These are phyloP conservation scores for Congeria kusceri DNA, from an alignment of 2,888 invertebrate species.

Conservation along the genomic window DNA sequence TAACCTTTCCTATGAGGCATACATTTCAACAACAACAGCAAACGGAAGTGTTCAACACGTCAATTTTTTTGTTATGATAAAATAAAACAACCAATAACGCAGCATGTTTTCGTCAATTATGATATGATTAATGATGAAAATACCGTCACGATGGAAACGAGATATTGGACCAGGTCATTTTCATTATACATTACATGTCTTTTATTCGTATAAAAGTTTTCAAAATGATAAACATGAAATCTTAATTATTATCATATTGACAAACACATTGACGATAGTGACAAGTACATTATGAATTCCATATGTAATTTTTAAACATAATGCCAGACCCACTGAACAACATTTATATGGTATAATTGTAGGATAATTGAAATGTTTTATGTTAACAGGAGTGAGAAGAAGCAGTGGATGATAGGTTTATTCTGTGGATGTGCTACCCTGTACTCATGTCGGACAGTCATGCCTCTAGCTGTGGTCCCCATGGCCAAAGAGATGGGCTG, in stretches of 20 bases:
- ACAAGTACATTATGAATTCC: too few relatives aligned
- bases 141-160: slow-evolving; percentile 57
- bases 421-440: slow-evolving; percentile 89
- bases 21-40: slow-evolving; percentile 45
- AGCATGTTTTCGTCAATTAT: neutral
- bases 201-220: too few relatives aligned
- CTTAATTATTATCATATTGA: too few relatives aligned
- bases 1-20: too few relatives aligned
- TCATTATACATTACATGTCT: too few relatives aligned
- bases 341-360: too few relatives aligned
- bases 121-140: slow-evolving; percentile 44
- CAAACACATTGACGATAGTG: too few relatives aligned
- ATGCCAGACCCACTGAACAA: too few relatives aligned
- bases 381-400: slow-evolving; percentile 78
- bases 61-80: slow-evolving; percentile 27
- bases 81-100: too few relatives aligned
- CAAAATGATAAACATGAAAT: too few relatives aligned
- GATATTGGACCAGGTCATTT: slow-evolving; percentile 75
- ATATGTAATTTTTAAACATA: too few relatives aligned
- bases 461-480: slow-evolving; percentile 89
- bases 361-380: too few relatives aligned
- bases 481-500: slow-evolving; percentile 89
- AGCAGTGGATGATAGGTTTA: slow-evolving; percentile 84
- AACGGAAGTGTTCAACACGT: slow-evolving; percentile 56
- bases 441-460: slow-evolving; percentile 89